These are phyloP conservation scores for Micromesistius poutassou DNA, from an alignment of 2,797 vertebrate species.

Conservation along the genomic window DNA sequence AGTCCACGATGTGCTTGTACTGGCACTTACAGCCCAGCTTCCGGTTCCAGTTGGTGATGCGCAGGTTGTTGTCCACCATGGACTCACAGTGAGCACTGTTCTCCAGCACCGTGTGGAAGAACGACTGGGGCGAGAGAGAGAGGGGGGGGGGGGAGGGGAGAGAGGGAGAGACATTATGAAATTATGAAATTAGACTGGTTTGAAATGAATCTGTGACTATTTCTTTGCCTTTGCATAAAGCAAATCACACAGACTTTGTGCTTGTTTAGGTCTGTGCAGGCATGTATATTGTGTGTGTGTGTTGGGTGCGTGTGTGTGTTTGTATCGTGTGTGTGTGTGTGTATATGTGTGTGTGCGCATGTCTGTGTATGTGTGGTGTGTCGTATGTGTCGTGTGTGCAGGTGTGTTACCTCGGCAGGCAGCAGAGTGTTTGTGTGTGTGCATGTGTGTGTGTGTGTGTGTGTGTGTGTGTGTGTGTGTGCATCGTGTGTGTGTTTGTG, in stretches of 20 bases:
- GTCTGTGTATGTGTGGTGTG: conserved; percentile 77
- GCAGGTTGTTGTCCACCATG: conserved; percentile 95
- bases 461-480: conserved; percentile 13
- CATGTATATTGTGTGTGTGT: too few relatives aligned
- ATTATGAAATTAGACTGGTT: conserved; percentile 49
- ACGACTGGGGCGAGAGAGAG: conserved; percentile 77
- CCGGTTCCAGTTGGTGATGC: conserved; percentile 98
- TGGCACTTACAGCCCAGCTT: conserved; percentile 98
- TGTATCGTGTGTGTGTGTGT: conserved; percentile 10
- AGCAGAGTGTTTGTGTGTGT: conserved; percentile 78
- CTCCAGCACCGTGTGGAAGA: conserved; percentile 96
- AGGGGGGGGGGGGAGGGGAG: conserved; percentile 10
- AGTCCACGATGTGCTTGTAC: conserved; percentile 98
- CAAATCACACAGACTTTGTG: not conserved
- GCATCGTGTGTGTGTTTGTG: conserved; percentile 2
- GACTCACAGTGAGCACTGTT: conserved; percentile 92
- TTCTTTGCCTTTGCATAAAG: not conserved
- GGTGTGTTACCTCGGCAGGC: conserved; percentile 84
- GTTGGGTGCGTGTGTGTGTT: too few relatives aligned
- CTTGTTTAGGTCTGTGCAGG: conserved; percentile 9
- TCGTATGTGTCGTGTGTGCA: conserved; percentile 9
- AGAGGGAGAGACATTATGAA: conserved; percentile 9
- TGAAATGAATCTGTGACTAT: not conserved
- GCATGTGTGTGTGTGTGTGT: conserved; percentile 10
- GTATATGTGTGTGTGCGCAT: conserved; percentile 8